phyloP scores from a whole-genome alignment of 2,113 vertebrate genomes.

The Pomatostomus ruficeps region DNA sequence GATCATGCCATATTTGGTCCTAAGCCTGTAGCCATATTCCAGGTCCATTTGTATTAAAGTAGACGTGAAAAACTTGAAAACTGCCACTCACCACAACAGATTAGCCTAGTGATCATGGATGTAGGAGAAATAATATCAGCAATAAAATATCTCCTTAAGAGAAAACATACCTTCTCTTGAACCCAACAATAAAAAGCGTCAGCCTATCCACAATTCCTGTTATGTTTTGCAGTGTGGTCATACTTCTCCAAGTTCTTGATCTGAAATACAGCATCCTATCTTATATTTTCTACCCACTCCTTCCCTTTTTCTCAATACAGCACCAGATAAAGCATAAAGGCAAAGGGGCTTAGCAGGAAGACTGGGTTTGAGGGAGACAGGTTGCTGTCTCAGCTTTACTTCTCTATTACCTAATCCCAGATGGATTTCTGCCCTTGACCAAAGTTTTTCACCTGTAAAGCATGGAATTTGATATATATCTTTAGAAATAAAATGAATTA shows the following conservation, averaged over 20 bases:
- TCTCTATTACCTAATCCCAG: background rate
- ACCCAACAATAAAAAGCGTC: background rate
- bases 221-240: background rate
- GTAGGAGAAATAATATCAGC: background rate
- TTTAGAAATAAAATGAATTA: background rate
- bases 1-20: background rate
- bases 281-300: background rate
- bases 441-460: background rate
- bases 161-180: background rate
- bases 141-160: background rate
- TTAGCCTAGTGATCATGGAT: background rate
- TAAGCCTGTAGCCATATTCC: background rate
- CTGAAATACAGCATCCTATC: background rate
- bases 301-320: background rate
- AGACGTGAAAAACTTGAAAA: background rate
- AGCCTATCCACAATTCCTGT: background rate
- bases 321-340: accelerated
- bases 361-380: background rate
- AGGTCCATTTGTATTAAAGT: background rate
- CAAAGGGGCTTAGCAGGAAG: background rate
- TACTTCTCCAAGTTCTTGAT: background rate
- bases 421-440: background rate
- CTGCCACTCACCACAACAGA: background rate
- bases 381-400: background rate
- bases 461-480: background rate